A percentile compares a stretch with the other conserved stretches of the same genome.
phyloP scores from a whole-genome alignment of 2,797 vertebrate species.

The Onychomys arenicola region DNA sequence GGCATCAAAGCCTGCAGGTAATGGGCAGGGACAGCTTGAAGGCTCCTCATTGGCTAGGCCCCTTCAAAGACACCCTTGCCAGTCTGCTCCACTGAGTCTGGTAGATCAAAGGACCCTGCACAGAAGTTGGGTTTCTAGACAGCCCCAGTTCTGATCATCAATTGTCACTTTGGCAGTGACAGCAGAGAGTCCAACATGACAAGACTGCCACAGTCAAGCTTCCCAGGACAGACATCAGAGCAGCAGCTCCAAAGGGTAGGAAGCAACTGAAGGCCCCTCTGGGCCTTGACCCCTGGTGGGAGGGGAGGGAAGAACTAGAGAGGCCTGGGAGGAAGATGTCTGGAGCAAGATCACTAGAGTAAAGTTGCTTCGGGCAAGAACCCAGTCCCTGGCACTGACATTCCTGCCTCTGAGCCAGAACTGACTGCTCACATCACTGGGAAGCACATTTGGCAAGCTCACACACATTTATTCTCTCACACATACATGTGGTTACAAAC shows the following conservation, averaged over 20 bases:
- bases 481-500: background rate
- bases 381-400: conserved; percentile 44
- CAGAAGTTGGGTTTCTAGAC: conserved; percentile 79
- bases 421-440: background rate
- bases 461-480: background rate
- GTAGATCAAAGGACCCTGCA: conserved; percentile 81
- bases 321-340: conserved; percentile 42
- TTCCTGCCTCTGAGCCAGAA: conserved; percentile 42
- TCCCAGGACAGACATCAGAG: conserved; percentile 80
- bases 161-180: conserved; percentile 80
- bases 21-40: conserved; percentile 21
- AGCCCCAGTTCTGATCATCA: conserved; percentile 79
- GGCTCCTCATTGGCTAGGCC: conserved; percentile 58
- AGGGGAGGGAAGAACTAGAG: conserved; percentile 71
- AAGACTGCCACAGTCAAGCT: conserved; percentile 71
- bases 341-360: conserved; percentile 54
- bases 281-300: conserved; percentile 62
- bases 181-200: conserved; percentile 76
- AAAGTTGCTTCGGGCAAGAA: conserved; percentile 63
- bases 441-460: background rate
- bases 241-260: conserved; percentile 67
- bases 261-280: conserved; percentile 66
- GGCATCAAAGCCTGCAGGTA: conserved; percentile 68
- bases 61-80: conserved; percentile 77
- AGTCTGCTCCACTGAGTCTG: conserved; percentile 38